A percentile compares a stretch with the other conserved stretches of the same genome.
phyloP scores from a whole-genome alignment of 1,140 invertebrate species.

The Bombus superbus region DNA sequence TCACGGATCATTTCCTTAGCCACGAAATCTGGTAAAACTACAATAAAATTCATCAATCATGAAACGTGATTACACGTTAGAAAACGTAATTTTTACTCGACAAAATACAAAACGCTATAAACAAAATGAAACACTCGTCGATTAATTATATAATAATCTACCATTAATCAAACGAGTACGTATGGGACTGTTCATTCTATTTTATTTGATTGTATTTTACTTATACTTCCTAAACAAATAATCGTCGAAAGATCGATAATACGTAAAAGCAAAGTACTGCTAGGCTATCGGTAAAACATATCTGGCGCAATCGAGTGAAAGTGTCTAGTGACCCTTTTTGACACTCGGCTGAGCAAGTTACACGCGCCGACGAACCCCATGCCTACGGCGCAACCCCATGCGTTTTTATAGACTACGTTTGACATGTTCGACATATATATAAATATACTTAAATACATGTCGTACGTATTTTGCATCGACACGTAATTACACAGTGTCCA shows the following conservation, averaged over 20 bases:
- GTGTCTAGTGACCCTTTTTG: slow-evolving; percentile 81
- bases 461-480: slow-evolving; percentile 10
- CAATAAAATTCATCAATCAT: slow-evolving; percentile 60
- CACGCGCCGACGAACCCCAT: slow-evolving; percentile 75
- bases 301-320: slow-evolving; percentile 80
- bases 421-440: slow-evolving; percentile 41
- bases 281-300: slow-evolving; percentile 72
- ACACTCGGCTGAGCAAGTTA: slow-evolving; percentile 78
- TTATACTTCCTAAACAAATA: slow-evolving; percentile 41
- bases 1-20: slow-evolving; percentile 96
- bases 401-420: slow-evolving; percentile 29
- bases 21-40: slow-evolving; percentile 97
- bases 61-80: background rate
- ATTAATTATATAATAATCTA: background rate
- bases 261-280: slow-evolving; percentile 56
- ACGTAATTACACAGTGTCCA: slow-evolving; percentile 19
- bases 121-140: background rate
- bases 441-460: slow-evolving; percentile 44
- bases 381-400: slow-evolving; percentile 38
- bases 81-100: background rate
- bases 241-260: slow-evolving; percentile 49
- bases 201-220: slow-evolving; percentile 22
- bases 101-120: background rate
- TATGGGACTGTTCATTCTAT: too few relatives aligned
- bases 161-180: background rate